Percentiles rank a stretch among this genome's conserved stretches.
phyloP scores from a whole-genome alignment of 2,888 invertebrate species.

The Nymphalis urticae region DNA sequence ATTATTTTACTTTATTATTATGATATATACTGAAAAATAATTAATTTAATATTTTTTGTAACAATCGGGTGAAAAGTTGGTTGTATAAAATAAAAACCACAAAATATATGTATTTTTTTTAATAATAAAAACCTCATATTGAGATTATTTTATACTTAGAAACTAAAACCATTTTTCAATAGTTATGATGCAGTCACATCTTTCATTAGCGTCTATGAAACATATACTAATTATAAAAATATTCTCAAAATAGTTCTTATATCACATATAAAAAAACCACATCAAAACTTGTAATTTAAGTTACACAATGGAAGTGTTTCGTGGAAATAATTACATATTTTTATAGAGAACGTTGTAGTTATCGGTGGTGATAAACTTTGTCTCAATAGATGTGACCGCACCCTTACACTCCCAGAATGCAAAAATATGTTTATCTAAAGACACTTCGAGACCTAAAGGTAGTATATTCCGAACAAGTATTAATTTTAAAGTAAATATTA shows the following conservation, averaged over 20 bases:
- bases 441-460: not conserved
- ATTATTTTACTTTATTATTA: too few species aligned
- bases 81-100: not conserved
- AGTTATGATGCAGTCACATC: slow-evolving; percentile 7
- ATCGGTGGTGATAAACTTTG: not conserved
- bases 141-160: slow-evolving; percentile 12
- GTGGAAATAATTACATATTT: not conserved
- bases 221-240: not conserved
- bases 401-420: not conserved
- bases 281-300: not conserved
- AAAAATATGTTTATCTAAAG: not conserved
- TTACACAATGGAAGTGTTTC: too few species aligned
- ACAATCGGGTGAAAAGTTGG: too few species aligned
- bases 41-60: too few species aligned
- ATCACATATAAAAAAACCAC: not conserved
- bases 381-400: slow-evolving; percentile 7
- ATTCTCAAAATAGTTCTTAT: not conserved
- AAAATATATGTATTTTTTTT: slow-evolving; percentile 3
- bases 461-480: not conserved
- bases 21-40: too few species aligned
- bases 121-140: slow-evolving; percentile 6
- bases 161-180: slow-evolving; percentile 5
- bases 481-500: not conserved
- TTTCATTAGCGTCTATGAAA: slow-evolving; percentile 4
- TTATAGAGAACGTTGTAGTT: not conserved